phyloP scores from a whole-genome alignment of 2,888 invertebrate genomes.

The Gasteruption jaculator region DNA sequence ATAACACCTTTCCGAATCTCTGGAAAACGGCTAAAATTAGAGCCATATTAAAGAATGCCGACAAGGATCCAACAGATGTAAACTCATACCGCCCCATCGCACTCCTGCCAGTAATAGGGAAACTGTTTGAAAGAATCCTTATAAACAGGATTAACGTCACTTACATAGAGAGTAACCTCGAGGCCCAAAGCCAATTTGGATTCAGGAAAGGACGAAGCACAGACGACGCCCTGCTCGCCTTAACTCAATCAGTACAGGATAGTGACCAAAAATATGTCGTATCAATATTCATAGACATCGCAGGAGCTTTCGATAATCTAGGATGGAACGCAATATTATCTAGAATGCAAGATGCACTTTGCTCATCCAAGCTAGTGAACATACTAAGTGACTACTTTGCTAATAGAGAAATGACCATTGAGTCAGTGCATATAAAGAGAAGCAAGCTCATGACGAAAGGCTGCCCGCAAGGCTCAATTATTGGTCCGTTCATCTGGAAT shows the following conservation, averaged over 20 bases:
- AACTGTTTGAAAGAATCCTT: conserved; percentile 32
- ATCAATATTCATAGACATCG: conserved; percentile 31
- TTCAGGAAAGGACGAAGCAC: conserved; percentile 32
- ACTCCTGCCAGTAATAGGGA: conserved; percentile 31
- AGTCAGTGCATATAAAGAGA: neutral
- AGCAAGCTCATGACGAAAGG: conserved; percentile 12
- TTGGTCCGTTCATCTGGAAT: conserved; percentile 24
- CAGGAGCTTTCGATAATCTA: conserved; percentile 37
- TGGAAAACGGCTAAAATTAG: no score
- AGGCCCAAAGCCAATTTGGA: conserved; percentile 32
- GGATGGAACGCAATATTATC: conserved; percentile 35
- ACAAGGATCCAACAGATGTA: no score
- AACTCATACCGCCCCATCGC: conserved; percentile 35
- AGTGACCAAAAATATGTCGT: conserved; percentile 26
- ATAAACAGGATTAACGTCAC: conserved; percentile 21
- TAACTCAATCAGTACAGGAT: conserved; percentile 2
- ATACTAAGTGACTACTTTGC: conserved; percentile 8
- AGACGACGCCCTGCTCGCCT: conserved; percentile 21
- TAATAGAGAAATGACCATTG: neutral
- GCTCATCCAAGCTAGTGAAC: neutral
- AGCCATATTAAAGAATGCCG: no score
- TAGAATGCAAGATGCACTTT: conserved; percentile 16
- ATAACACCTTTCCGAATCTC: no score
- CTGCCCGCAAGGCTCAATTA: conserved; percentile 28
- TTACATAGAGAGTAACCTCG: neutral